Evolutionary conservation across 92 coral and sea anemone genomes (phyloP).

Genomic region (Muricea muricata): DNA sequence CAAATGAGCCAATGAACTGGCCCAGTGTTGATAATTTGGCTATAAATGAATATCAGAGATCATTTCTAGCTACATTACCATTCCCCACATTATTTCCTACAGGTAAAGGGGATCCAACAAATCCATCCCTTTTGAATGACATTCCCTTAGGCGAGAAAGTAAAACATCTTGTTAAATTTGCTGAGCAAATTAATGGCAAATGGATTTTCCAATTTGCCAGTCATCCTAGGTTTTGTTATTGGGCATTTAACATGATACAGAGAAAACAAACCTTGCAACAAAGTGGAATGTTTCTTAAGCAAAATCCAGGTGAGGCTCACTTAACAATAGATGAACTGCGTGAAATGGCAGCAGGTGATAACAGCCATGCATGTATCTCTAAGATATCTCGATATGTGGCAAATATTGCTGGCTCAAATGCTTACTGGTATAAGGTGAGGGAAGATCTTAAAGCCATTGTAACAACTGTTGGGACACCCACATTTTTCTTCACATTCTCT

Average conservation of each 20-base stretch:
- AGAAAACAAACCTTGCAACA: constrained; percentile 68
- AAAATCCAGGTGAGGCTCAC: constrained; percentile 67
- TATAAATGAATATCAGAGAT: constrained; percentile 59
- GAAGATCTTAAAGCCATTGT: constrained; percentile 65
- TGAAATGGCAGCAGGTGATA: constrained; percentile 65
- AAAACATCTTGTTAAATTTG: constrained; percentile 63
- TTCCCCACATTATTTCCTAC: constrained; percentile 72
- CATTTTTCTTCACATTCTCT: constrained; percentile 63
- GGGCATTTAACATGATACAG: constrained; percentile 70
- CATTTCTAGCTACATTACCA: constrained; percentile 65
- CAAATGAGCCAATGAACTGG: constrained; percentile 60
- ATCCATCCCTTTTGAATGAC: constrained; percentile 53
- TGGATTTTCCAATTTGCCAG: constrained; percentile 65
- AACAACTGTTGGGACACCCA: constrained; percentile 64
- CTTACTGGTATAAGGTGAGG: constrained; percentile 67
- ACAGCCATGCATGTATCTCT: constrained; percentile 59
- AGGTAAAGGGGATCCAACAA: constrained; percentile 72
- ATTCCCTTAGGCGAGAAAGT: constrained; percentile 52
- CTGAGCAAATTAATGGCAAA: constrained; percentile 53
- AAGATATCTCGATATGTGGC: constrained; percentile 68
- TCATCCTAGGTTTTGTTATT: constrained; percentile 67
- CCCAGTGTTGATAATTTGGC: constrained; percentile 59
- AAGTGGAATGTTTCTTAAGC: constrained; percentile 61
- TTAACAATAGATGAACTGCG: constrained; percentile 70
- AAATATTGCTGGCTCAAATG: constrained; percentile 66